Conservation (phyloP, 2,888 invertebrate genomes). For the Lepidocyrtoides sp. region DNA sequence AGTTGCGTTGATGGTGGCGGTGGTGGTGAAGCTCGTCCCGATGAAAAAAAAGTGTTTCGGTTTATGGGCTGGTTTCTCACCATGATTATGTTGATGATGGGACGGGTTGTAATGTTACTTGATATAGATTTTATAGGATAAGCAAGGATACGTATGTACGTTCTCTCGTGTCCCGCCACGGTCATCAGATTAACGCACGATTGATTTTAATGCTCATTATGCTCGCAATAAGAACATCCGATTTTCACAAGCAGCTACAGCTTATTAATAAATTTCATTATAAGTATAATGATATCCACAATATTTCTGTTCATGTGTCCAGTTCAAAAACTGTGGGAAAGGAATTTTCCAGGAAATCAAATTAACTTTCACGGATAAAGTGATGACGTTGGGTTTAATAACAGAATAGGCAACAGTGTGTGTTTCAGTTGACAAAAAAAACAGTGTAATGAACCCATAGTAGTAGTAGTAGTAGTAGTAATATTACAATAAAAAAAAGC, state of each 20-base stretch:
- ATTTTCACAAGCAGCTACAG: constrained; percentile 42
- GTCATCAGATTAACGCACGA: constrained; percentile 71
- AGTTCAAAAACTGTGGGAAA: constrained; percentile 15
- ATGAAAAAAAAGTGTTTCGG: constrained; percentile 27
- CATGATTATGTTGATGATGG: constrained; percentile 51
- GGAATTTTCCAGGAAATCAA: constrained; percentile 36
- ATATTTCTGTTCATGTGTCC: background rate
- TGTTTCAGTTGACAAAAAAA: too few relatives aligned
- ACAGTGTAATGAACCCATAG: background rate
- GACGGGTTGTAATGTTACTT: constrained; percentile 7
- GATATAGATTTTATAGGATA: background rate
- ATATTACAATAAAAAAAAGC: background rate
- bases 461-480: too few relatives aligned
- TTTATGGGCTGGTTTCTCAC: constrained; percentile 54
- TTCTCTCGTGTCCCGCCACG: constrained; percentile 1
- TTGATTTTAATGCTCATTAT: constrained; percentile 64
- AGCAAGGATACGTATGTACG: background rate
- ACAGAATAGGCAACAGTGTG: too few relatives aligned
- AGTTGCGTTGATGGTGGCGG: too few relatives aligned
- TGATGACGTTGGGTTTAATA: background rate
- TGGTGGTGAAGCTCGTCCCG: background rate
- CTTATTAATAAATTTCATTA: constrained; percentile 23
- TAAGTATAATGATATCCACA: background rate
- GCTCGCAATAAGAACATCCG: constrained; percentile 28
- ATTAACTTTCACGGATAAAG: constrained; percentile 38